Evolutionary conservation across 2,888 invertebrate genomes (phyloP).

Genomic region (Dexiosoma caninum): DNA sequence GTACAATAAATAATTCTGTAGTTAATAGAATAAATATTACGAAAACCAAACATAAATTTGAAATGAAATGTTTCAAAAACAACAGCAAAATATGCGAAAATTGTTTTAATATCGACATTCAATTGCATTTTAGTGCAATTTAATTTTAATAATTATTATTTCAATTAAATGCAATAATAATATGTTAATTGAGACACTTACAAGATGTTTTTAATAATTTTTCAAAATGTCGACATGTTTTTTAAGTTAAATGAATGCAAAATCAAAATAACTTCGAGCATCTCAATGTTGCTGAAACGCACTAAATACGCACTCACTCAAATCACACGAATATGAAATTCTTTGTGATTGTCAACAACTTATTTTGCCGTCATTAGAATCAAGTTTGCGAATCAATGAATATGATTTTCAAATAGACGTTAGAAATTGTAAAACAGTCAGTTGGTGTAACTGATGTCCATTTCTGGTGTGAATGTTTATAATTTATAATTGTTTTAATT

Average conservation of each 20-base stretch:
- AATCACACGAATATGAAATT: too few species aligned
- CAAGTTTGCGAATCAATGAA: not conserved
- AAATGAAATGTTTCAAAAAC: not conserved
- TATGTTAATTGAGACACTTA: not conserved
- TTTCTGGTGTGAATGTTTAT: not conserved
- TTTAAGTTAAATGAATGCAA: not conserved
- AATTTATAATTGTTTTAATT: not conserved
- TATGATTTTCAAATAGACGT: not conserved
- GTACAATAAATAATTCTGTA: not conserved
- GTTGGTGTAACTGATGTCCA: not conserved
- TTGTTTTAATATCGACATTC: constrained; percentile 45
- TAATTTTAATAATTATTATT: constrained; percentile 40
- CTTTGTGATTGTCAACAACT: constrained; percentile 38
- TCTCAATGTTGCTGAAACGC: constrained; percentile 36
- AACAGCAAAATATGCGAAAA: constrained; percentile 31
- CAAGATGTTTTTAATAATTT: not conserved
- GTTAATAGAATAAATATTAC: not conserved
- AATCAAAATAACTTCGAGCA: not conserved
- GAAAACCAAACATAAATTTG: not conserved
- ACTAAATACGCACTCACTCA: constrained; percentile 9
- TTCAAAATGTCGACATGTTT: constrained; percentile 6
- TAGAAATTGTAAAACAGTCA: not conserved
- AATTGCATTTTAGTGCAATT: constrained; percentile 30
- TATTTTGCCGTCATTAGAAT: constrained; percentile 3
- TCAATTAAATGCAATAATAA: constrained; percentile 26